Conservation (phyloP, 2,797 vertebrate genomes). For the Ispidina picta region DNA sequence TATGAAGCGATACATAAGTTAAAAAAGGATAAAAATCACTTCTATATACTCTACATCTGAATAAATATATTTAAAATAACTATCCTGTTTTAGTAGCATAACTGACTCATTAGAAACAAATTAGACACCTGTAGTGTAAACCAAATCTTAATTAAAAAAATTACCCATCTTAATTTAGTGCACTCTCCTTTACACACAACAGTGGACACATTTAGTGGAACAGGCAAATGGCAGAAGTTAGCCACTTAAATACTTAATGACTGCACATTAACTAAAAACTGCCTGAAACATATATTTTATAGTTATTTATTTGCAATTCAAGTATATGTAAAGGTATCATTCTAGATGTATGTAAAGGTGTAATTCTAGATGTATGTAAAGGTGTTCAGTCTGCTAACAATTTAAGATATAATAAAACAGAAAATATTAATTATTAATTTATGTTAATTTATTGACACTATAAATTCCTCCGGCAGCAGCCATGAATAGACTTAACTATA, state of each 20-base stretch:
- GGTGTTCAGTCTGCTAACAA: neutral
- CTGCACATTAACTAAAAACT: conserved; percentile 27
- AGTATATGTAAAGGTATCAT: neutral
- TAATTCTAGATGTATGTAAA: conserved; percentile 17
- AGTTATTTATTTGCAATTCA: conserved; percentile 49
- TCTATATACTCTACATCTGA: neutral
- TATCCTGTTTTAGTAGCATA: neutral
- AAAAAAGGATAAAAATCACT: neutral
- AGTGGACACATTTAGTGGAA: neutral
- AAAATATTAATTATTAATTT: conserved; percentile 22
- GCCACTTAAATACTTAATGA: neutral
- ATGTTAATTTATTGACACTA: conserved; percentile 21
- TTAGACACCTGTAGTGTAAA: conserved; percentile 14
- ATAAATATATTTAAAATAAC: conserved; percentile 8
- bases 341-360: neutral
- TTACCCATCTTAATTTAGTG: neutral
- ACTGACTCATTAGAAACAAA: conserved; percentile 11
- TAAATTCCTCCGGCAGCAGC: conserved; percentile 1
- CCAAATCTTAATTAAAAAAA: conserved; percentile 17
- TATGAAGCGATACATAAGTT: neutral
- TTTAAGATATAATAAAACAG: conserved; percentile 30
- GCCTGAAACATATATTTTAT: neutral
- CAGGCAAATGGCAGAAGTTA: conserved; percentile 3
- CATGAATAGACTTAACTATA: neutral
- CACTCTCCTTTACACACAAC: neutral